These are phyloP conservation scores for Sylvietta virens DNA, from an alignment of 2,113 vertebrate species.

Conservation along the genomic window DNA sequence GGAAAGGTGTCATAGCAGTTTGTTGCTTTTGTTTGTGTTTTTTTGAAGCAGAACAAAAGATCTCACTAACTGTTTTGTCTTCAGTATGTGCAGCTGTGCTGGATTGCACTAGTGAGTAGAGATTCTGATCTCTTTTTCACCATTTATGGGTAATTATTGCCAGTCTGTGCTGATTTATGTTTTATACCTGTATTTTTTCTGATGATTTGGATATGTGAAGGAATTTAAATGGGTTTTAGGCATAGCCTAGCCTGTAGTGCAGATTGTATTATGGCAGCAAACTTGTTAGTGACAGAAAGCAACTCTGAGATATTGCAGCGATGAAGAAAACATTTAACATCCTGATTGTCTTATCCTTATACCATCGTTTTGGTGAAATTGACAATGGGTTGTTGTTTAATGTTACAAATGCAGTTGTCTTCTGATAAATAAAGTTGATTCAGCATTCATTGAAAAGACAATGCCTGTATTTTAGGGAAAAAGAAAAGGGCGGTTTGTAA, in stretches of 20 bases:
- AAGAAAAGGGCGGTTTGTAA: neutral
- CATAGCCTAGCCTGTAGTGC: neutral
- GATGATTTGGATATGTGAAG: neutral
- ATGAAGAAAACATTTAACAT: neutral
- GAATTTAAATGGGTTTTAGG: neutral
- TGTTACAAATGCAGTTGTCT: slow-evolving; percentile 6
- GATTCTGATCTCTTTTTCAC: neutral
- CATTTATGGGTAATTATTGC: neutral
- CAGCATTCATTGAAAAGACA: slow-evolving; percentile 41
- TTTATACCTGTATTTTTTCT: neutral
- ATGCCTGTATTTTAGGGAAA: neutral
- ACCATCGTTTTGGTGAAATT: neutral
- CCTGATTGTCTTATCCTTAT: neutral
- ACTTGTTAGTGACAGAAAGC: neutral
- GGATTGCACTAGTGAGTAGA: neutral
- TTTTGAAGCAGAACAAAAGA: neutral
- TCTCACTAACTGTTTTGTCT: neutral
- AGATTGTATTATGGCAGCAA: neutral
- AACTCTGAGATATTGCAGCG: neutral
- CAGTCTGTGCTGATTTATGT: neutral
- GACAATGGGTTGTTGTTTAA: slow-evolving; percentile 9
- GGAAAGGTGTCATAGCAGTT: neutral
- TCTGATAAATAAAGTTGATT: neutral
- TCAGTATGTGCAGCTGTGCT: neutral
- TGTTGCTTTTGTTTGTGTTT: neutral